Percentiles rank a stretch among this genome's conserved stretches.
Conservation (phyloP, 2,888 invertebrate genomes). For the Podabrus alpinus region DNA sequence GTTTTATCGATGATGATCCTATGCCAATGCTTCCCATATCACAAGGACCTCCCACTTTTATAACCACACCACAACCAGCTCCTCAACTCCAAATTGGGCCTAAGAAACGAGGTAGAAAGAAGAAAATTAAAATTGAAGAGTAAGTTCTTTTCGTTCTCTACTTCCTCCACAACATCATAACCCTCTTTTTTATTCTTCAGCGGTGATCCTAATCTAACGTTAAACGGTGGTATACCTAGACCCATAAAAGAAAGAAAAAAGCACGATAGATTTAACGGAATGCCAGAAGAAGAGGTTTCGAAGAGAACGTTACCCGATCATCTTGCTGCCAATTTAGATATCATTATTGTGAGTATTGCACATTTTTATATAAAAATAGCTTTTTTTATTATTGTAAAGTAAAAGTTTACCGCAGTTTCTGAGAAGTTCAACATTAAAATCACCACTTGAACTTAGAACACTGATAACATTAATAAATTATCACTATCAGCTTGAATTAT, state of each 20-base stretch:
- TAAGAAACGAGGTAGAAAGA: constrained; percentile 86
- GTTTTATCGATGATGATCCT: constrained; percentile 82
- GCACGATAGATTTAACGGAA: constrained; percentile 93
- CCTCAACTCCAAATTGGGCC: constrained; percentile 61
- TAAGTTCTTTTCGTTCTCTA: constrained; percentile 43
- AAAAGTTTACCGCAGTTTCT: background rate
- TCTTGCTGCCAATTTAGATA: constrained; percentile 90
- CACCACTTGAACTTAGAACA: background rate
- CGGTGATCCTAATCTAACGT: constrained; percentile 43
- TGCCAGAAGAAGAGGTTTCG: constrained; percentile 95
- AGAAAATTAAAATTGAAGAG: constrained; percentile 74
- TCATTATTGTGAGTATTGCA: constrained; percentile 88
- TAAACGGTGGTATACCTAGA: constrained; percentile 61
- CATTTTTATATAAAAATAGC: background rate
- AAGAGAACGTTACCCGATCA: constrained; percentile 94
- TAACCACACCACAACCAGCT: constrained; percentile 45
- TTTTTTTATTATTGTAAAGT: background rate
- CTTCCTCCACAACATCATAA: too few species aligned
- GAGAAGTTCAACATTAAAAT: background rate
- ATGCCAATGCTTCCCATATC: constrained; percentile 54
- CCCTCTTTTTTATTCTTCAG: constrained; percentile 6
- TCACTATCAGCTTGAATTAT: background rate
- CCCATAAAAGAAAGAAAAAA: constrained; percentile 86
- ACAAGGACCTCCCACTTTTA: constrained; percentile 52
- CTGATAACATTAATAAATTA: background rate